These are phyloP conservation scores for Zosterops pallidus DNA, from an alignment of 2,113 vertebrate species.

Conservation along the genomic window DNA sequence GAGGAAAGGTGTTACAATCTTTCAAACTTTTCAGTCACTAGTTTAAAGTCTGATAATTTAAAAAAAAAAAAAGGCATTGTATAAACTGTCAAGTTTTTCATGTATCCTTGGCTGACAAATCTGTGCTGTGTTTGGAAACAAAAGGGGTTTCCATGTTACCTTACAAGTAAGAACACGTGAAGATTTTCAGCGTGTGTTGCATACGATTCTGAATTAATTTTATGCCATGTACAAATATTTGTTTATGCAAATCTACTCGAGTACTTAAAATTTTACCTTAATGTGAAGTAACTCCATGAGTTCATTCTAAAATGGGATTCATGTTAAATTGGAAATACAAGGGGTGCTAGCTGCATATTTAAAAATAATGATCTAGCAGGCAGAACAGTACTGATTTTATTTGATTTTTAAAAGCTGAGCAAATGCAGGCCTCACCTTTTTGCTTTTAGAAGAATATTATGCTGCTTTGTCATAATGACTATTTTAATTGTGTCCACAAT, in stretches of 20 bases:
- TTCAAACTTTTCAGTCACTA: neutral
- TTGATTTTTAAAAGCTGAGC: slow-evolving; percentile 46
- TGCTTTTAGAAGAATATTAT: slow-evolving; percentile 2
- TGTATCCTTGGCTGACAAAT: neutral
- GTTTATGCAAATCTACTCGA: neutral
- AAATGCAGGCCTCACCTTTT: slow-evolving; percentile 15
- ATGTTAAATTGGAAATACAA: slow-evolving; percentile 6
- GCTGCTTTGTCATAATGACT: neutral
- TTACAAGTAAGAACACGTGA: neutral
- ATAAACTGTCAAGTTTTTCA: neutral
- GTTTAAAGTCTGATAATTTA: neutral
- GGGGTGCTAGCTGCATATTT: neutral
- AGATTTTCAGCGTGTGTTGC: neutral
- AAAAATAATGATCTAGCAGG: neutral
- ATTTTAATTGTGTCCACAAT: slow-evolving; percentile 47
- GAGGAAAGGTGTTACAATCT: neutral
- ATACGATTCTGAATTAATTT: neutral
- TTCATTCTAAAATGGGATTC: neutral
- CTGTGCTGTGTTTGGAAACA: neutral
- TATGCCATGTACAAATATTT: neutral
- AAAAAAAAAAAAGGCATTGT: neutral
- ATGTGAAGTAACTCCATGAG: neutral
- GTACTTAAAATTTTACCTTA: slow-evolving; percentile 9
- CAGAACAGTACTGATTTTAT: slow-evolving; percentile 12
- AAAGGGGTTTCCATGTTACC: neutral